Conservation (phyloP, 2,888 invertebrate species). For the Cyclophora albipunctata region DNA sequence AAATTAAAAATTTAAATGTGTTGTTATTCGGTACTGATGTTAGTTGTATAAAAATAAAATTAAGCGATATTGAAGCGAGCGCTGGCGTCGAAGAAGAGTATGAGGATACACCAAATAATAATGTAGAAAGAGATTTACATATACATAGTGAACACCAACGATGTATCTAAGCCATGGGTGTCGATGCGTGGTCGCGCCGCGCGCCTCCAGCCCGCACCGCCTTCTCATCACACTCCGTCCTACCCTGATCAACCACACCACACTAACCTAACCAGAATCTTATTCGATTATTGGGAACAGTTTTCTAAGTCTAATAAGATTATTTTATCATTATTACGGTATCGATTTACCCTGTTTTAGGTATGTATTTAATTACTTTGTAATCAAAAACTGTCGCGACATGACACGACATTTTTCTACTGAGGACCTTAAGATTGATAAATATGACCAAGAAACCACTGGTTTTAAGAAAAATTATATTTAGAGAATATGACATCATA, state of each 20-base stretch:
- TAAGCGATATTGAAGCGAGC: conserved; percentile 29
- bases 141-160: conserved; percentile 48
- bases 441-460: too few species aligned
- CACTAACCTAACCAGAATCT: not conserved
- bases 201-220: not conserved
- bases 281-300: too few species aligned
- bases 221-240: not conserved
- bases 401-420: too few species aligned
- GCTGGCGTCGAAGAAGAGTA: conserved; percentile 47
- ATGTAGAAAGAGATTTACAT: conserved; percentile 31
- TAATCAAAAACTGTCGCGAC: too few species aligned
- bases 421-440: too few species aligned
- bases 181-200: conserved; percentile 52
- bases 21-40: conserved; percentile 38
- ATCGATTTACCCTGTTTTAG: too few species aligned
- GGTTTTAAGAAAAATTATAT: too few species aligned
- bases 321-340: too few species aligned
- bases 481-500: too few species aligned
- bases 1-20: conserved; percentile 32
- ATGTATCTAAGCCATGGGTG: conserved; percentile 70
- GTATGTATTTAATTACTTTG: too few species aligned
- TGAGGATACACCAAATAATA: conserved; percentile 52
- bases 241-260: not conserved
- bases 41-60: conserved; percentile 47
- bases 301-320: too few species aligned